Percentiles rank a stretch among this genome's conserved stretches.
Conservation (phyloP, 1,140 invertebrate species). For the Drosophila pseudoobscura region DNA sequence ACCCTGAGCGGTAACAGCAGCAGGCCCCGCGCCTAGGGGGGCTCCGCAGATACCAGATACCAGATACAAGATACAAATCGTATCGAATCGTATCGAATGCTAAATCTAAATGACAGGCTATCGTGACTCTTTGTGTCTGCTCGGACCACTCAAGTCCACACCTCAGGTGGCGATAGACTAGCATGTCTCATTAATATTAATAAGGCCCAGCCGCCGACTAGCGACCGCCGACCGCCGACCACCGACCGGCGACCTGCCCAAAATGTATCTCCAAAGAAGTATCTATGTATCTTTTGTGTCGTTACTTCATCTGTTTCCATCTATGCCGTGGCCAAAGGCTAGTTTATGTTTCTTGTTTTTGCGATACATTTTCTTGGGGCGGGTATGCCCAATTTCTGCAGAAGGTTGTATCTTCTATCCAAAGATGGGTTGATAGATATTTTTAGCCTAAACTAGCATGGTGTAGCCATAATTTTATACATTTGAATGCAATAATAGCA, state of each 20-base stretch:
- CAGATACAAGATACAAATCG: conserved; percentile 25
- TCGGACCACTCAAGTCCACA: conserved; percentile 47
- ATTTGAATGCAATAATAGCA: too few relatives aligned
- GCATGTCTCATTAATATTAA: conserved; percentile 78
- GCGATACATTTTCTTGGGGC: too few relatives aligned
- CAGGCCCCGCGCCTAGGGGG: too few relatives aligned
- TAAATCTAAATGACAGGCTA: conserved; percentile 50
- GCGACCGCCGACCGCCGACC: not conserved
- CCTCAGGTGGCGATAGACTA: conserved; percentile 69
- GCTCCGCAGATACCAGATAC: conserved; percentile 6
- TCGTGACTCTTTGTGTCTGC: conserved; percentile 44
- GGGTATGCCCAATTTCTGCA: too few relatives aligned
- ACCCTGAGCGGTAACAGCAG: conserved; percentile 17
- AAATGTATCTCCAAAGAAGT: conserved; percentile 23
- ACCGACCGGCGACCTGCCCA: not conserved
- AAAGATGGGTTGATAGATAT: too few relatives aligned
- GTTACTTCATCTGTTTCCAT: not conserved
- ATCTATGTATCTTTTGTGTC: conserved; percentile 27
- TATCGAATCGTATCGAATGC: conserved; percentile 22
- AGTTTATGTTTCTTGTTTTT: conserved; percentile 3
- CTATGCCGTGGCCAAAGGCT: conserved; percentile 27
- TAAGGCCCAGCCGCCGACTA: conserved; percentile 33
- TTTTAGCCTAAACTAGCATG: too few relatives aligned
- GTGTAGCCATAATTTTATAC: too few relatives aligned
- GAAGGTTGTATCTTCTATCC: too few relatives aligned